Percentiles rank a stretch among this genome's conserved stretches.
These are phyloP conservation scores for Tyria jacobaeae DNA, from an alignment of 2,888 invertebrate genomes.

Conservation along the genomic window DNA sequence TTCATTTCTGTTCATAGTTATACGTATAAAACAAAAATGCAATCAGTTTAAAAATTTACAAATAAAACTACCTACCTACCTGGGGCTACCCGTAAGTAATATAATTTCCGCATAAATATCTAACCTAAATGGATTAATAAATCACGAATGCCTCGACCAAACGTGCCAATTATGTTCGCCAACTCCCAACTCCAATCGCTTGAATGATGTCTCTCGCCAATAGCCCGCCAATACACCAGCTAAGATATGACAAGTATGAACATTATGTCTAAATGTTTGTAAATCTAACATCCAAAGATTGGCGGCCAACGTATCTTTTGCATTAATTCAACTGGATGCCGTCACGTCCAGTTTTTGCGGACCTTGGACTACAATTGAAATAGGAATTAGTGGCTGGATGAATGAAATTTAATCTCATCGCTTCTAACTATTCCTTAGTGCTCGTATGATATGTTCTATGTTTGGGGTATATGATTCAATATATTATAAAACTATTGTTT, in stretches of 20 bases:
- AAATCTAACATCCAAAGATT: constrained; percentile 30
- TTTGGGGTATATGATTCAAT: neutral
- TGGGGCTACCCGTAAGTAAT: neutral
- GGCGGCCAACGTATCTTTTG: constrained; percentile 42
- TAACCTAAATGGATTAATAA: no score
- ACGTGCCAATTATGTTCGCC: constrained; percentile 2
- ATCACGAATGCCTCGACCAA: neutral
- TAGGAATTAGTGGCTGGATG: constrained; percentile 45
- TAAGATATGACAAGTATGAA: constrained; percentile 10
- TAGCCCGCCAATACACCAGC: neutral
- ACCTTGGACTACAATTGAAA: constrained; percentile 66
- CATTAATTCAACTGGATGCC: constrained; percentile 55
- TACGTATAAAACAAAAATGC: no score
- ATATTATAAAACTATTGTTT: neutral
- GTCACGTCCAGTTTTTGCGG: constrained; percentile 62
- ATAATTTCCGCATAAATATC: no score
- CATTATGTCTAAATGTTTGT: constrained; percentile 23
- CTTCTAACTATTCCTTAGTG: neutral
- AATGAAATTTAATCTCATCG: constrained; percentile 63
- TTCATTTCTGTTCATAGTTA: no score
- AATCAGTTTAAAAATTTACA: no score
- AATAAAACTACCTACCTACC: no score
- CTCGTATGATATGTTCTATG: neutral
- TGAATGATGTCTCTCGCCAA: neutral
- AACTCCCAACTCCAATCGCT: neutral